Base-by-base conservation (phyloP, 2,113 vertebrate species). In the Sylvietta virens region DNA sequence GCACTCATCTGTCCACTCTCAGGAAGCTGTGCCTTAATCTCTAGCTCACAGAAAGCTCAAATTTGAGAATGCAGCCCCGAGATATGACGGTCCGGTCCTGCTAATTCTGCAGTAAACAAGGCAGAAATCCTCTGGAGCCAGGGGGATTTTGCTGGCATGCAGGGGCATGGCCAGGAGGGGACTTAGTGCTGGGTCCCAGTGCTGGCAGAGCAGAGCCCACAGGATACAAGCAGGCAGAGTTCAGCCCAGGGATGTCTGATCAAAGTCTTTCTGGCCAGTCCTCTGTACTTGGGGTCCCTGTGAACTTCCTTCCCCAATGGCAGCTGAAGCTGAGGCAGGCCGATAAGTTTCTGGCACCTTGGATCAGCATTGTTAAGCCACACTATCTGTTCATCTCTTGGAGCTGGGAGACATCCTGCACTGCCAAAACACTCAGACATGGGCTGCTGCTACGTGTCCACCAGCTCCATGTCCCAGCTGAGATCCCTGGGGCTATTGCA, bases 331-430 rank as follows among this genome's bases (percentile, higher is more conserved):
- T 27, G 26, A 93, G 82, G 61, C 81, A 84, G 33, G 62, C 57
- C 23, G 37, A 78, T 64, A 88, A 81, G 87, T 65, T 93, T 90
- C 91, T 94, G 96, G 97, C 94, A 39, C 76, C 42, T 88, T 73
- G 13, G 4, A 47, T 88, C 64, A 54, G 67, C 70, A 95, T 94
- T 91, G 89, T 95, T 94, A 94, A 94, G 84, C 76, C 1, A 20
- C 66, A 48, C 39, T 95, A 87, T 94, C 88, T 81, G 77, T 39
- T 87, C 77, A 93, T 94, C 92, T 89, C 51, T 73, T 2, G 5
- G 73, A 81, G 77, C 69, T 14, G 5, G 26, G 35, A 90, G 84
- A 72, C 31, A 96, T 48, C 30, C 64, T 44, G 47, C 2, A 3
- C 50, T 82, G 87, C 62, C 5, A 37, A 35, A 79, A 73, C 28